Base-by-base conservation (phyloP, 2,113 vertebrate genomes). In the Delphinus delphis region DNA sequence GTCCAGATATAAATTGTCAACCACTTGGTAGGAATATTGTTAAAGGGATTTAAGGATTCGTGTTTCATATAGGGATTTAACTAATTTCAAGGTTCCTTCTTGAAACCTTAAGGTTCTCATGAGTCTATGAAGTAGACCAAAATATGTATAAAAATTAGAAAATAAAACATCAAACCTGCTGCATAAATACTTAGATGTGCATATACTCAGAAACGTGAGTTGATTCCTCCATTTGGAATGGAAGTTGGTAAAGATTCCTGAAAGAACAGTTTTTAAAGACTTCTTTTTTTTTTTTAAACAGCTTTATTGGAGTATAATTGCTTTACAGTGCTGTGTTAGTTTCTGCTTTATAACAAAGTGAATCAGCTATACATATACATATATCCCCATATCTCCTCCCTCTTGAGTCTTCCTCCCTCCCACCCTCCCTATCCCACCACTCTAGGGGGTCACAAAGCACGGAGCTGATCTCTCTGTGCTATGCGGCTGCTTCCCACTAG, bases 91-190 rank as follows among this genome's bases (percentile, higher is more conserved):
- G 68, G 1, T 82, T 87, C 38, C 26, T 77, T 95, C 47, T 73
- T 58, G 53, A 80, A 82, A 90, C 41, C 62, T 86, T 71, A 5
- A 67, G 33, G 33, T 38, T 38, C 55, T 96, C 14, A 14, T 44
- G 63, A 94, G 65, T 88, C 85, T 95, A 8, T 63, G 1, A 80
- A 3, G 12, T 77, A 96, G 47, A 65, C 20, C 33, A 71, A 85
- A 88, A 55, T 67, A 58, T 76, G 79, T 84, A 23, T 89, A 63
- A 76, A 92, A 95, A 47, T 60, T 71, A 76, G n/a, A 93, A 91
- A 93, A 55, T 38, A n/a, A 65, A 62, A 15, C 20, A 87, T 83
- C 63, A 60, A 55, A 88, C 70, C 63, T 12, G 28, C 53, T 38
- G 18, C 13, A 23, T 95, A 81, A 50, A 8, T 73, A 71, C 41